A percentile compares a stretch with the other conserved stretches of the same genome.
Evolutionary conservation across 2,797 vertebrate species (phyloP).

Genomic region (Hyperoplus immaculatus): DNA sequence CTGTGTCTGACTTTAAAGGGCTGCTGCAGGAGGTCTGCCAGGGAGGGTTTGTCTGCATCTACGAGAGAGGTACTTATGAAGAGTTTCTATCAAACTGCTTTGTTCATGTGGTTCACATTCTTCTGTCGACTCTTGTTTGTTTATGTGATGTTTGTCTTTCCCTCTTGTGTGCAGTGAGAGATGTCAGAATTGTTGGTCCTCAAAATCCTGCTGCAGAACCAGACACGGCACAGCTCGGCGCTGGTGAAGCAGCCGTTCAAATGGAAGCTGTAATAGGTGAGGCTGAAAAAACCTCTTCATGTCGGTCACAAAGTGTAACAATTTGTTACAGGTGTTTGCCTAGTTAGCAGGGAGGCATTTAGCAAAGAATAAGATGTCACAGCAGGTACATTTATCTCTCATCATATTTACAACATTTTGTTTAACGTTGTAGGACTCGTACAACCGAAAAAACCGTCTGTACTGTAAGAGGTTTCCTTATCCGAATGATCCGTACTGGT

Average conservation of each 20-base stretch:
- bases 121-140: background rate
- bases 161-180: constrained; percentile 73
- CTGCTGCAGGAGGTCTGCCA: constrained; percentile 85
- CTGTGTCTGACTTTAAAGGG: constrained; percentile 81
- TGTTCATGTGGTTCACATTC: background rate
- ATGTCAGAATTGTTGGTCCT: constrained; percentile 73
- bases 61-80: constrained; percentile 78
- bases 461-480: background rate
- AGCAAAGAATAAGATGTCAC: background rate
- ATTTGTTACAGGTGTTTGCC: background rate
- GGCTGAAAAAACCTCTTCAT: background rate
- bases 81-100: background rate
- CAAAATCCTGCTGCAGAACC: constrained; percentile 27
- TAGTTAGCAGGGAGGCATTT: background rate
- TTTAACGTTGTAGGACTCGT: background rate
- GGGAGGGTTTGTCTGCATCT: constrained; percentile 83
- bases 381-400: background rate
- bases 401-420: background rate
- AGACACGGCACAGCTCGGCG: constrained; percentile 11
- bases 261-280: constrained; percentile 66
- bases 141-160: background rate
- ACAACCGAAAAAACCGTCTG: background rate
- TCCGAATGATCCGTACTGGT: background rate
- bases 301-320: background rate
- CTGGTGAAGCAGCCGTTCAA: constrained; percentile 25